Percentiles rank a stretch among this genome's conserved stretches.
Evolutionary conservation across 2,797 vertebrate genomes (phyloP).

Genomic region (Distichodus sexfasciatus): DNA sequence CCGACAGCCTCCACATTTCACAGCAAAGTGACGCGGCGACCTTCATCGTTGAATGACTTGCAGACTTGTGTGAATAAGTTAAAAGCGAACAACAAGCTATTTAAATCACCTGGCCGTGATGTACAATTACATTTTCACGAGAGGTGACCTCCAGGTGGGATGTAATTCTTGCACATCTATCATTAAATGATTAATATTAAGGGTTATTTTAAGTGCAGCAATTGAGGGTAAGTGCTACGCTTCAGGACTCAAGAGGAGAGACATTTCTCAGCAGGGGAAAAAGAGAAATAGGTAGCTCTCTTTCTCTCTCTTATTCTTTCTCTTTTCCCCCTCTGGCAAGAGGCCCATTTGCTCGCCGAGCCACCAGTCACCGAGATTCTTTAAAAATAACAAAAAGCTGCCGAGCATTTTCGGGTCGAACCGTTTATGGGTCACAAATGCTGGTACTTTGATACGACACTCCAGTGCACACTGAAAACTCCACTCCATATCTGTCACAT

Average conservation of each 20-base stretch:
- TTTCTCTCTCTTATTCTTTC: neutral
- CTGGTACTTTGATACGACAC: neutral
- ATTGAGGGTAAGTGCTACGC: conserved; percentile 36
- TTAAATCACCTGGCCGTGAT: conserved; percentile 47
- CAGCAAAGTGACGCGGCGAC: conserved; percentile 12
- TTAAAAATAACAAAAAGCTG: too few species aligned
- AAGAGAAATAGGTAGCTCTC: conserved; percentile 7
- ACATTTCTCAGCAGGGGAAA: conserved; percentile 27
- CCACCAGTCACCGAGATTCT: neutral
- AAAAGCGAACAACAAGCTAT: conserved; percentile 44
- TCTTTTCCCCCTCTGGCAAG: conserved; percentile 1
- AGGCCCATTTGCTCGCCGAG: neutral
- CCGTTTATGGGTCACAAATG: neutral
- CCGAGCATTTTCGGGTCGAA: neutral
- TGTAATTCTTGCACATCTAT: conserved; percentile 35
- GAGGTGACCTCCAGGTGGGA: conserved; percentile 26
- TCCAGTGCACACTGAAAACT: neutral
- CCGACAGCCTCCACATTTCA: conserved; percentile 15
- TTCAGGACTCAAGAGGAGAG: conserved; percentile 12
- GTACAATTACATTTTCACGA: conserved; percentile 51
- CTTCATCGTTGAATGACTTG: conserved; percentile 34
- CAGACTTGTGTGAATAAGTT: conserved; percentile 19
- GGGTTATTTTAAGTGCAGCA: conserved; percentile 38
- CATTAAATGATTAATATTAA: conserved; percentile 47
- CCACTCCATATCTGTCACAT: neutral